Conservation (phyloP, 2,797 vertebrate genomes). For the Emys orbicularis region DNA sequence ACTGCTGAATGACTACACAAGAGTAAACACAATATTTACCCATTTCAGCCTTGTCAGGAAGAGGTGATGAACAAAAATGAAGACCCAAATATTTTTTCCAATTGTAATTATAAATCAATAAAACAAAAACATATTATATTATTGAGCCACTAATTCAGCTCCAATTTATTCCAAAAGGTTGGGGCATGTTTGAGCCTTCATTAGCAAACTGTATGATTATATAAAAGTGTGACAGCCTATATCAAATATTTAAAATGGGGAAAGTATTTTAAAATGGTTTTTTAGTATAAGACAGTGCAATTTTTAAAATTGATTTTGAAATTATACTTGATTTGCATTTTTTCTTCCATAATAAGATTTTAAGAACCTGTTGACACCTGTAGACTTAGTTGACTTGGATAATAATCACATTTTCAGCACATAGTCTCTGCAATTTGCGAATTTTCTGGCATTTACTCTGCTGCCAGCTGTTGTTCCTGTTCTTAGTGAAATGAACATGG, state of each 20-base stretch:
- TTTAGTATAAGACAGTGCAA: not conserved
- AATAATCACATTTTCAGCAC: not conserved
- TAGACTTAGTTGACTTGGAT: not conserved
- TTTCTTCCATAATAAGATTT: conserved; percentile 3
- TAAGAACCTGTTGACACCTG: not conserved
- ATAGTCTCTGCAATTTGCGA: not conserved
- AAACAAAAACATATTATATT: not conserved
- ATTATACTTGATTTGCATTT: not conserved
- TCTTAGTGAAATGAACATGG: not conserved
- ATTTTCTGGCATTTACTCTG: conserved; percentile 13
- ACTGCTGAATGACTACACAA: not conserved
- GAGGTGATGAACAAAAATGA: not conserved
- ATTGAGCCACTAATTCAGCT: not conserved
- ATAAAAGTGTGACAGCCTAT: not conserved
- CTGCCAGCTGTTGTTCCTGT: conserved; percentile 30
- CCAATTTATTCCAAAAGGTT: not conserved
- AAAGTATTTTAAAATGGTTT: not conserved
- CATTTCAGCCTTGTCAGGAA: not conserved
- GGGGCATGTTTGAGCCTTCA: not conserved
- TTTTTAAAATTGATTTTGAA: not conserved
- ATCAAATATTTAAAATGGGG: not conserved
- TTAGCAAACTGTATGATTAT: not conserved
- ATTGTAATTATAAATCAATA: not conserved
- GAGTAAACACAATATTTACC: not conserved
- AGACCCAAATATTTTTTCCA: not conserved